phyloP scores from a whole-genome alignment of 2,113 vertebrate species.

The Neogobius melanostomus region DNA sequence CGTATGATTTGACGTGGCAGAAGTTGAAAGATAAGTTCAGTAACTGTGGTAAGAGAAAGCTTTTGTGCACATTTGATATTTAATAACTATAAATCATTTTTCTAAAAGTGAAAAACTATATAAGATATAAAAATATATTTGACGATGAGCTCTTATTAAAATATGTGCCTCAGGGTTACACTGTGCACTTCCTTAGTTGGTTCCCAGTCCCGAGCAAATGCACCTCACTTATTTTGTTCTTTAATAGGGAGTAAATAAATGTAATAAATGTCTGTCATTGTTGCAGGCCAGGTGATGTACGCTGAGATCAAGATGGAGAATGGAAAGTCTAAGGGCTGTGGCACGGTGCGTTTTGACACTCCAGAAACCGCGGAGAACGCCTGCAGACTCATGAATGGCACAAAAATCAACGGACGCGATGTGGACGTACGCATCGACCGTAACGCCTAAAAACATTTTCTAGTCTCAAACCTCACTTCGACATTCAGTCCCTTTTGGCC shows the following conservation, averaged over 20 bases:
- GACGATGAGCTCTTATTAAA: too few relatives aligned
- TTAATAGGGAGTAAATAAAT: background rate
- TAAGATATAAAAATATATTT: too few relatives aligned
- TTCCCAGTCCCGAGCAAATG: background rate
- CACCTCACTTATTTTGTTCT: background rate
- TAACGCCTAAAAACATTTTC: constrained; percentile 84
- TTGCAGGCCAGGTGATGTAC: constrained; percentile 94
- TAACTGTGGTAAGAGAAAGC: constrained; percentile 87
- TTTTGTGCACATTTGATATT: background rate
- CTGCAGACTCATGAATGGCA: constrained; percentile 97
- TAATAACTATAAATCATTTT: background rate
- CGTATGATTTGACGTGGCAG: constrained; percentile 98
- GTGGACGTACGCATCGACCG: constrained; percentile 97
- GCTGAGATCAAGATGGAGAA: constrained; percentile 99
- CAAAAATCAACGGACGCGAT: constrained; percentile 97
- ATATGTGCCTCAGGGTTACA: too few relatives aligned
- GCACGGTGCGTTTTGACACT: constrained; percentile 94
- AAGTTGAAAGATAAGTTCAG: constrained; percentile 99
- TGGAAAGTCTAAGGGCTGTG: constrained; percentile 96
- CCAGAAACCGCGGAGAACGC: constrained; percentile 96
- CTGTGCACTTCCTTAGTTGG: background rate
- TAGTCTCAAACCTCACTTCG: constrained; percentile 65
- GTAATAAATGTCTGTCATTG: constrained; percentile 56
- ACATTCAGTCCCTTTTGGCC: constrained; percentile 78
- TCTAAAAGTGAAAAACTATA: too few relatives aligned